phyloP scores from a whole-genome alignment of 2,797 vertebrate genomes.

The Cynodonichthys magdalenae region DNA sequence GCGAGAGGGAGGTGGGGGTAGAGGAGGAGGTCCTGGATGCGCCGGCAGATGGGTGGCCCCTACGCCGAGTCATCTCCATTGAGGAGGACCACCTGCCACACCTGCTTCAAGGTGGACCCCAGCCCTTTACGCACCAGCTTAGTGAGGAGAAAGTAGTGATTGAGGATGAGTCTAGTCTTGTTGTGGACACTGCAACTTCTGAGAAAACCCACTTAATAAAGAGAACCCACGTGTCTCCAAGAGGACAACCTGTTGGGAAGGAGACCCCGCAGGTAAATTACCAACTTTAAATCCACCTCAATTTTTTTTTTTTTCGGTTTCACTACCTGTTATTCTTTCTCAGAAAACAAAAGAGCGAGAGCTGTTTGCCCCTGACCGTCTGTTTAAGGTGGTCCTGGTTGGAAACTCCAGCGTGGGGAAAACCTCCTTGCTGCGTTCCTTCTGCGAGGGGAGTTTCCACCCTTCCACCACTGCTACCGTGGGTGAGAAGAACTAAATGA shows the following conservation, averaged over 20 bases:
- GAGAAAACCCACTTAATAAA: slow-evolving; percentile 34
- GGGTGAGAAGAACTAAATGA: slow-evolving; percentile 79
- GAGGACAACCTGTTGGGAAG: slow-evolving; percentile 86
- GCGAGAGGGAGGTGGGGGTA: slow-evolving; percentile 16
- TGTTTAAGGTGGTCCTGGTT: slow-evolving; percentile 93
- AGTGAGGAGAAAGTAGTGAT: slow-evolving; percentile 72
- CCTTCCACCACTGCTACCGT: slow-evolving; percentile 87
- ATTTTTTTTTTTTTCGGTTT: too few relatives aligned
- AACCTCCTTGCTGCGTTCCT: slow-evolving; percentile 89
- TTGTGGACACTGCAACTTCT: neutral
- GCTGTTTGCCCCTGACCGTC: slow-evolving; percentile 78
- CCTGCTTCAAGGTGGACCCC: slow-evolving; percentile 79
- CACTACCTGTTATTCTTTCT: neutral
- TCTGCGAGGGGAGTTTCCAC: slow-evolving; percentile 88
- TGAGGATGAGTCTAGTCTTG: neutral
- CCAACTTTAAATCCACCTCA: neutral
- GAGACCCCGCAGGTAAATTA: slow-evolving; percentile 75
- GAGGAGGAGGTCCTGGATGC: slow-evolving; percentile 52
- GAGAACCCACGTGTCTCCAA: slow-evolving; percentile 60
- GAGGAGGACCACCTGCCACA: slow-evolving; percentile 93
- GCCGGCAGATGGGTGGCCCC: slow-evolving; percentile 65
- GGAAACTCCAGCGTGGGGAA: slow-evolving; percentile 95
- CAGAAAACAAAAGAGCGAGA: slow-evolving; percentile 73
- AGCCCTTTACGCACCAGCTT: slow-evolving; percentile 78
- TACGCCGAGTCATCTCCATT: slow-evolving; percentile 92